These are phyloP conservation scores for Holacanthella duospinosa DNA, from an alignment of 2,888 invertebrate genomes.

Conservation along the genomic window DNA sequence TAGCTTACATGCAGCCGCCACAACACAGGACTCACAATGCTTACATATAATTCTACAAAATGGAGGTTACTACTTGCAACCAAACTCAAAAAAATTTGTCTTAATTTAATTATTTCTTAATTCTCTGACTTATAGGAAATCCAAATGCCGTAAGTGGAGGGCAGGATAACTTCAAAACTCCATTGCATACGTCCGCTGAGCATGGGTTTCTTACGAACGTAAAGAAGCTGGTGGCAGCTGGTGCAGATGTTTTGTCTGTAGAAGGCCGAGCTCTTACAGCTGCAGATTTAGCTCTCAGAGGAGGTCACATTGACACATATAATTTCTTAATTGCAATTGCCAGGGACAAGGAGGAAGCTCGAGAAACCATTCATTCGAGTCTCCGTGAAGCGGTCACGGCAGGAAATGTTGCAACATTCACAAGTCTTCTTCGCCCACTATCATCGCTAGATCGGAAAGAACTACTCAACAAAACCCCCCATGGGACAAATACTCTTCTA, in stretches of 20 bases:
- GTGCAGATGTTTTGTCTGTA: constrained; percentile 52
- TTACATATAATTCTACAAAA: constrained; percentile 59
- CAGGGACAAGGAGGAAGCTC: constrained; percentile 63
- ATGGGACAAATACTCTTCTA: constrained; percentile 74
- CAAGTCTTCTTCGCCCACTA: constrained; percentile 43
- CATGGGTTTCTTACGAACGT: constrained; percentile 65
- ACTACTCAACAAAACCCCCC: constrained; percentile 75
- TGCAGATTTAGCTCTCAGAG: constrained; percentile 59
- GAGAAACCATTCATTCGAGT: constrained; percentile 61
- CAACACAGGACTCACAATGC: constrained; percentile 64
- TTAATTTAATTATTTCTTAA: not conserved
- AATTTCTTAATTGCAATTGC: constrained; percentile 39
- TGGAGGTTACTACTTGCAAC: constrained; percentile 45
- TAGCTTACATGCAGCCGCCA: constrained; percentile 65
- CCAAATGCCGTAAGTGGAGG: constrained; percentile 56
- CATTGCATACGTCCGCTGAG: constrained; percentile 69
- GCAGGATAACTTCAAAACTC: constrained; percentile 49
- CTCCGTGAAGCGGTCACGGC: constrained; percentile 64
- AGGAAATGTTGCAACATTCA: constrained; percentile 59
- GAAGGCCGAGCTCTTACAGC: constrained; percentile 62
- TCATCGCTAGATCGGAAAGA: constrained; percentile 50
- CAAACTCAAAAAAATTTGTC: not conserved
- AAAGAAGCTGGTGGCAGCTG: constrained; percentile 53
- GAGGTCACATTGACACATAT: constrained; percentile 47
- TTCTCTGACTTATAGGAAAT: constrained; percentile 47